Base-by-base conservation (phyloP, 2,888 invertebrate species). In the Colostygia pectinataria region DNA sequence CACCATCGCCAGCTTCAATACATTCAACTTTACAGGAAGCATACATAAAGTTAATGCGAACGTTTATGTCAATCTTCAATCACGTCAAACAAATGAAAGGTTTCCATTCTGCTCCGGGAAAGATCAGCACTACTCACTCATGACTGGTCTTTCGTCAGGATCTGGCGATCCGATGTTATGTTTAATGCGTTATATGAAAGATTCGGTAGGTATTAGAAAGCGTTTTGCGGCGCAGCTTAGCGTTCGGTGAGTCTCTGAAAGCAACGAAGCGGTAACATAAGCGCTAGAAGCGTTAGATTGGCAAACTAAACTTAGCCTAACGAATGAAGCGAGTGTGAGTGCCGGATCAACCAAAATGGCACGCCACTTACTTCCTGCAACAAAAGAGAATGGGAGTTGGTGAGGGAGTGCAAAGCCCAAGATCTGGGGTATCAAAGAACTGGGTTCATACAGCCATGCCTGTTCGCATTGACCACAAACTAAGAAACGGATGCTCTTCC, bases 301-400 rank as follows among this genome's bases (percentile, higher is more conserved):
- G 74, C 78, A 68, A 51, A 69, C 75, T 77, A 81, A 69, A 81
- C 85, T 83, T 82, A 83, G 81, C 80, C 85, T 85, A 86, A 74
- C 73, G 79, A 85, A 76, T 80, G 74, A 82, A 83, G 83, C 83
- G 73, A 76, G 74, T 80, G 81, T 78, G 77, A 82, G 82, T 86
- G 87, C 83, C 80, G 88, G 81, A 80, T 74, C 86, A 83, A 83
- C 84, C 78, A 80, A 87, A 84, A 84, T 77, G 84, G 79, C 86
- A 87, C 84, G 81, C 76, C 86, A 91, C 91, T 91, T 90, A 91
- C 91, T 91, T 91, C 90, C 91, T 91, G 91, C 76, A 91, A 91
- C 88, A 90, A 90, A 88, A 88, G 83, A 89, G 79, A 88, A 83
- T 55, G 76, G 83, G 86, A 70, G 60, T 83, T 77, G 82, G 85